These are phyloP conservation scores for Digitonthophagus gazella DNA, from an alignment of 2,888 invertebrate species.

Conservation along the genomic window DNA sequence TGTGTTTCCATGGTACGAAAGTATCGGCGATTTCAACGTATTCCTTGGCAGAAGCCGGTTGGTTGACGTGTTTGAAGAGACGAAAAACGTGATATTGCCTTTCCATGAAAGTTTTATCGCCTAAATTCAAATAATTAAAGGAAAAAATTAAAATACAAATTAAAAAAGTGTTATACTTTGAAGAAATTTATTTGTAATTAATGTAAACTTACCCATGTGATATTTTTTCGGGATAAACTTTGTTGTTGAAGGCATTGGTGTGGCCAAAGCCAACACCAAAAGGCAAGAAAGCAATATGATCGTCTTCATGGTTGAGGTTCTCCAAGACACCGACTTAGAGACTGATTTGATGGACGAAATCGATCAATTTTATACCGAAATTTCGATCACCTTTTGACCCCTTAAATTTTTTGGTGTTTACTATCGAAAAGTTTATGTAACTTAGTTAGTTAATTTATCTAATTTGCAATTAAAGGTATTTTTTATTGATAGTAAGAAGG, in stretches of 20 bases:
- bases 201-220: conserved; percentile 48
- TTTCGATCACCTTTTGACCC: background rate
- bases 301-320: conserved; percentile 17
- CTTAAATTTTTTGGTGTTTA: background rate
- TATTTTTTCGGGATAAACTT: conserved; percentile 38
- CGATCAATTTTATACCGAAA: background rate
- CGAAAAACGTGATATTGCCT: conserved; percentile 55
- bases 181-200: background rate
- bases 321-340: background rate
- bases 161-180: too few relatives aligned
- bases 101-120: conserved; percentile 34
- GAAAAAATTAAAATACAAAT: too few relatives aligned
- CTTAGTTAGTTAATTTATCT: too few relatives aligned
- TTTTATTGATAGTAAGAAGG: too few relatives aligned
- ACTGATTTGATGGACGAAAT: background rate
- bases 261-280: conserved; percentile 23
- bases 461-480: too few relatives aligned
- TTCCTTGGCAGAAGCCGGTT: conserved; percentile 60
- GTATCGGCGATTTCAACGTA: conserved; percentile 57
- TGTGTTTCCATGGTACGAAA: conserved; percentile 53
- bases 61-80: conserved; percentile 62
- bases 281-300: conserved; percentile 22
- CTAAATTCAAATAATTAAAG: conserved; percentile 25
- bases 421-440: background rate
- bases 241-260: conserved; percentile 44